Evolutionary conservation across 2,888 invertebrate species (phyloP), one percentile per base, ranked within the genome.

Genomic region (Trachelus stipa): DNA sequence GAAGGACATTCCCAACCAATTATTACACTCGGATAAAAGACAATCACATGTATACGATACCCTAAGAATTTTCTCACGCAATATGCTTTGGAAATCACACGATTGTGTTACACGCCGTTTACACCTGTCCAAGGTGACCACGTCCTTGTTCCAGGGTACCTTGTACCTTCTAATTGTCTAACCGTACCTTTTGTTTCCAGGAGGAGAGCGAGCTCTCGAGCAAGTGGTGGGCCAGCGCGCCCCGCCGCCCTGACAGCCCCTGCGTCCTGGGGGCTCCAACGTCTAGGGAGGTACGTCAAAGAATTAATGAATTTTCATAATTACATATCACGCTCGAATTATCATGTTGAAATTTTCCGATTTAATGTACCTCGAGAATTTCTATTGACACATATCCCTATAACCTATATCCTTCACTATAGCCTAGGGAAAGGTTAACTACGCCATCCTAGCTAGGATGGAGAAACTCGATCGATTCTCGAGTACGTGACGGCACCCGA

Each of bases 191-290:
- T 92, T 92, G 87, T 94, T 94, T 94, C 15, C 92, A 95, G 95
- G 95, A 95, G 93, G 95, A 94, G 91, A 94, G 94, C 92, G 94
- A 94, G 92, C 92, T 93, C 91, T 91, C 92, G 94, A 95, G 93
- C 94, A 94, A 93, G 94, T 93, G 94, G 94, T 94, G 93, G 94
- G 93, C 91, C 92, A 93, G 92, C 91, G 94, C 93, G 94, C 94
- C 92, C 93, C 94, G 93, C 94, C 94, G 92, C 94, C 95, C 91
- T 87, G 90, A 90, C 89, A 90, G 91, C 90, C 91, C 90, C 90
- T 91, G 90, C 86, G 84, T 91, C 85, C 87, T 91, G 86, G 91
- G 91, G 91, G 86, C 91, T 85, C 91, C 91, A 87, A 90, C 90
- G 86, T 91, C 91, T 87, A 90, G 91, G 87, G 91, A 91, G 91